Conservation (phyloP, 2,888 invertebrate species). For the Pherbina coryleti region DNA sequence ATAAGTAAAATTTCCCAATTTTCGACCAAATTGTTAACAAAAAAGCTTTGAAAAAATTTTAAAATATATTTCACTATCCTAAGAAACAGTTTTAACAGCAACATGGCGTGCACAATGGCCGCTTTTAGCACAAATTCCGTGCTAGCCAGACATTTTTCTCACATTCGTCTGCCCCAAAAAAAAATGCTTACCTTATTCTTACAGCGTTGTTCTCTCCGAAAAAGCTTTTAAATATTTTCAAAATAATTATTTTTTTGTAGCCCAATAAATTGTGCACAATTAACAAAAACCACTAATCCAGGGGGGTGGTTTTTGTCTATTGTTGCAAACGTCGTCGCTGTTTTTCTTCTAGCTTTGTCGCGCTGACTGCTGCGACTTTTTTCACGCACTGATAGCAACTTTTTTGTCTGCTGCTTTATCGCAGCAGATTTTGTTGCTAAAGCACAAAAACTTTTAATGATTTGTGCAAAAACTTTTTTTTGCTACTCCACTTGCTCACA, state of each 20-base stretch:
- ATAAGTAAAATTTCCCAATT: too few species aligned
- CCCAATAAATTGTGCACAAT: background rate
- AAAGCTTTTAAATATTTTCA: background rate
- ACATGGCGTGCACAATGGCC: constrained; percentile 3
- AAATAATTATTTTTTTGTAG: background rate
- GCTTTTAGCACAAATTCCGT: background rate
- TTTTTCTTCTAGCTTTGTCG: background rate
- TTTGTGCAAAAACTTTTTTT: background rate
- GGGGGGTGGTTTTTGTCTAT: constrained; percentile 58
- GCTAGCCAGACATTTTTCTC: background rate
- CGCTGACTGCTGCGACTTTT: background rate
- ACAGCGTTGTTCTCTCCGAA: background rate
- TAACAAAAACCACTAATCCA: constrained; percentile 64
- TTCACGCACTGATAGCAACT: background rate
- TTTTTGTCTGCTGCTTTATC: constrained; percentile 27
- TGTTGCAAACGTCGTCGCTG: background rate
- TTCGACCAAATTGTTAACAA: background rate
- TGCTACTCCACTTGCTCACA: background rate
- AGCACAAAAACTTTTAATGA: background rate
- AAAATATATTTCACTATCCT: background rate
- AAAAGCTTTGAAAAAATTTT: background rate
- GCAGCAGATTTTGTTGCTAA: constrained; percentile 24
- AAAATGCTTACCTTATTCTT: background rate
- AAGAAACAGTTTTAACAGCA: background rate
- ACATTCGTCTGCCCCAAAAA: background rate